Percentiles rank a stretch among this genome's conserved stretches.
Conservation (phyloP, 2,113 vertebrate species). For the Condylura cristata region DNA sequence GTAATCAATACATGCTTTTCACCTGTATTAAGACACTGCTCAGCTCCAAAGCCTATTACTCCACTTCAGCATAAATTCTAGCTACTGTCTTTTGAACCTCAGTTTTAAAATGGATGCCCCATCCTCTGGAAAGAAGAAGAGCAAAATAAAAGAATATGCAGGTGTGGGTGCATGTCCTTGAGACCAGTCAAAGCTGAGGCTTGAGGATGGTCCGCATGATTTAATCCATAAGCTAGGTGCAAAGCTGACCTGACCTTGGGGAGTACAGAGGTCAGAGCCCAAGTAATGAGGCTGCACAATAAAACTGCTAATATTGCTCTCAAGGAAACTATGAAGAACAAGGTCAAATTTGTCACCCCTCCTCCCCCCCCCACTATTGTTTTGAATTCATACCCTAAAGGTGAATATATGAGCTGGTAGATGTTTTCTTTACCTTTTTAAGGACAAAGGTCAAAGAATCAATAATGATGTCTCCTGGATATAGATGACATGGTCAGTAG, state of each 20-base stretch:
- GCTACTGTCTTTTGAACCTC: conserved; percentile 74
- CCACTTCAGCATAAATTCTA: conserved; percentile 82
- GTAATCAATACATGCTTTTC: conserved; percentile 88
- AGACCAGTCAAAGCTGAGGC: conserved; percentile 56
- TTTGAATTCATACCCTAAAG: not conserved
- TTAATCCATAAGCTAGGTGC: conserved; percentile 53
- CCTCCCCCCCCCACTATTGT: not conserved
- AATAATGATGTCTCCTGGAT: not conserved
- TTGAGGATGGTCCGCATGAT: not conserved
- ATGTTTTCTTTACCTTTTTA: conserved; percentile 44
- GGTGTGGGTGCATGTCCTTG: conserved; percentile 51
- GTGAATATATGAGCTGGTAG: no score
- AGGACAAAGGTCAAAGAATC: conserved; percentile 29
- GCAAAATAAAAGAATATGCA: conserved; percentile 51
- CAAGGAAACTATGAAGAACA: not conserved
- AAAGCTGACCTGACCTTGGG: conserved; percentile 71
- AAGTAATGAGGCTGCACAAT: not conserved
- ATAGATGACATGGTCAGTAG: not conserved
- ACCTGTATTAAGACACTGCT: conserved; percentile 84
- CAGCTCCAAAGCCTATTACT: conserved; percentile 78
- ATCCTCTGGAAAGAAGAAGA: conserved; percentile 32
- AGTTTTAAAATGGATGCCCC: conserved; percentile 69
- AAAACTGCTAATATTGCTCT: conserved; percentile 7
- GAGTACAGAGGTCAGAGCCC: conserved; percentile 39
- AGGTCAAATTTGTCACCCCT: not conserved